Base-by-base conservation (phyloP, 2,797 vertebrate genomes). In the Melanogrammus aeglefinus region DNA sequence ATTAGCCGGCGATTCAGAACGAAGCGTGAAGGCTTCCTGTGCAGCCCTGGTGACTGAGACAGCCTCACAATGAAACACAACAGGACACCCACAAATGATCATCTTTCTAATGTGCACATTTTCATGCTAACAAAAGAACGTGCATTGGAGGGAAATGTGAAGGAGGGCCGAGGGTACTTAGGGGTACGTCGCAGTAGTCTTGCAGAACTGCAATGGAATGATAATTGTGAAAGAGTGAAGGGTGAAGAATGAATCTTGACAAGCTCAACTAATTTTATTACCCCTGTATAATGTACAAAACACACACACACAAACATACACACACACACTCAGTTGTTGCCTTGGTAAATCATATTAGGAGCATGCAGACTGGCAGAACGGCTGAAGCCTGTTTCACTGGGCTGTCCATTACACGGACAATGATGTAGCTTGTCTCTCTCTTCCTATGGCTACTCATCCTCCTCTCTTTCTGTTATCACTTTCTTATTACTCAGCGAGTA, bases 351-450 rank as follows among this genome's bases (percentile, higher is more conserved):
- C 69, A 16, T 39, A 80, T 75, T 77, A 84, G 66, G 63, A 74
- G 74, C 35, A 73, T 7, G 0, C 70, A 71, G 47, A 33, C 69
- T 73, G 57, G 29, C 14, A 2, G 63, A 72, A 78, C n/a, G 41
- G 57, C 39, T 74, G 76, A 72, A 38, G 63, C 36, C 35, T 33
- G 9, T 47, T 16, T 31, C 66, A 44, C 66, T 13, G 14, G 3
- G 71, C 78, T 80, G 81, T 81, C 80, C 47, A 77, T 79, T 76
- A 83, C 69, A 14, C 12, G 33, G 21, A 66, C 71, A 76, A 33
- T 47, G 44, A 75, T 1, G 38, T 69, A n/a, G 73, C 57, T 24
- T 72, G 70, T 72, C 70, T 72, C 70, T 72, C 70, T 72, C 70
- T 72, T 31, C 16, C 70, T 33, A 10, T 71, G 24, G 31, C 31